Base-by-base conservation (phyloP, 2,888 invertebrate species). In the Caenorhabditis auriculariae region DNA sequence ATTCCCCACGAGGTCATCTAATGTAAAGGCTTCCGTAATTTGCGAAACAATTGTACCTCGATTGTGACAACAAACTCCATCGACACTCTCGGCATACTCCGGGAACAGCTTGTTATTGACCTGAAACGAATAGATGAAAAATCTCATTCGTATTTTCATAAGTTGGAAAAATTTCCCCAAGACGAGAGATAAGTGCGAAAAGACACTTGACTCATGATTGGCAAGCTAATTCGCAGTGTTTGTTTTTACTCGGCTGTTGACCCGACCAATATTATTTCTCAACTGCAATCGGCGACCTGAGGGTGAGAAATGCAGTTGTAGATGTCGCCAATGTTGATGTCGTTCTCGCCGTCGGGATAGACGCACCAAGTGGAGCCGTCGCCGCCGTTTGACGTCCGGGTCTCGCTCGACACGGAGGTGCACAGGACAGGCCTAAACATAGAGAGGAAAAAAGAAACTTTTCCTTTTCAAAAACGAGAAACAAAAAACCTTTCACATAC, bases 311-410 rank as follows among this genome's bases (percentile, higher is more conserved):
- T 61, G 43, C 77, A 77, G 37, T 77, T 75, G 68, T 75, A 77
- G 28, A 75, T 71, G 50, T 77, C 77, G 3, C 75, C 77, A 32
- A 77, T 71, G 54, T 67, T 75, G 29, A 77, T 48, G 41, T 77
- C 77, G 6, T 64, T 43, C 1, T 78, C 75, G 3, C 74, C 77
- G 42, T 78, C 76, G 12, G 77, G 77, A 52, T 76, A 77, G n/a
- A 77, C 58, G 37, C 77, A 77, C 76, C 76, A 76, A 7, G 76
- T 70, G 7, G 74, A 75, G 5, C 76, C 77, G 47, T 78, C 77
- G 23, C 77, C 77, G 4, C 58, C 56, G 47, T 78, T 76, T 0
- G 77, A 78, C 32, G 60, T 45, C 6, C 54, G 59, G 1, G 69
- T 67, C 57, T 77, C 77, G 2, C 56, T 66, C 7, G 72, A 73